Evolutionary conservation across 92 coral and sea anemone species (phyloP).

Genomic region (Zoanthus sansibaricus): DNA sequence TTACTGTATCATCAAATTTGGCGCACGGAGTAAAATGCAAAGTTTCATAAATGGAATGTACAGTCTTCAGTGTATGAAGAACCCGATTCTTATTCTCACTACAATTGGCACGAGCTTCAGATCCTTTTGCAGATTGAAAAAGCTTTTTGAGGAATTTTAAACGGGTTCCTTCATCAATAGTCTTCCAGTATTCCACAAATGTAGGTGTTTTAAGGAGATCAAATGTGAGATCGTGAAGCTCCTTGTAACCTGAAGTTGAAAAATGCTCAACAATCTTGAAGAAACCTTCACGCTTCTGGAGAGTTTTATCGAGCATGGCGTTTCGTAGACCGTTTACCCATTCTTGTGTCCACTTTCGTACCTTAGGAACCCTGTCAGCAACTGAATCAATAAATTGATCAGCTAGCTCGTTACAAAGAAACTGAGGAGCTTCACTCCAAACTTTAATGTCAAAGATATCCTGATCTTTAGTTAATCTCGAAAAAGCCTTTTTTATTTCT

Average conservation of each 20-base stretch:
- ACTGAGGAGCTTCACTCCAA: slow-evolving; percentile 67
- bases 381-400: slow-evolving; percentile 53
- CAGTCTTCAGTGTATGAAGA: not conserved
- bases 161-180: slow-evolving; percentile 11
- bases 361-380: slow-evolving; percentile 25
- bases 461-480: slow-evolving; percentile 22
- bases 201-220: not conserved
- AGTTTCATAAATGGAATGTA: not conserved
- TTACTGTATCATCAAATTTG: not conserved
- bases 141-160: not conserved
- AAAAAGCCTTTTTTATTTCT: slow-evolving; percentile 16
- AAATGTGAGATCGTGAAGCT: slow-evolving; percentile 17
- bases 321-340: slow-evolving; percentile 27
- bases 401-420: slow-evolving; percentile 53
- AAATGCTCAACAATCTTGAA: not conserved
- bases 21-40: slow-evolving; percentile 12
- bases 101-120: not conserved
- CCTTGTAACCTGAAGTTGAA: slow-evolving; percentile 5
- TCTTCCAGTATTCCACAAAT: slow-evolving; percentile 27
- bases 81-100: not conserved
- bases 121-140: not conserved
- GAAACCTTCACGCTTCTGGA: slow-evolving; percentile 43
- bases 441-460: slow-evolving; percentile 50
- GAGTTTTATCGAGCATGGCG: slow-evolving; percentile 50
- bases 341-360: not conserved